Evolutionary conservation across 1,140 invertebrate species (phyloP).

Genomic region (Argopecten irradians): DNA sequence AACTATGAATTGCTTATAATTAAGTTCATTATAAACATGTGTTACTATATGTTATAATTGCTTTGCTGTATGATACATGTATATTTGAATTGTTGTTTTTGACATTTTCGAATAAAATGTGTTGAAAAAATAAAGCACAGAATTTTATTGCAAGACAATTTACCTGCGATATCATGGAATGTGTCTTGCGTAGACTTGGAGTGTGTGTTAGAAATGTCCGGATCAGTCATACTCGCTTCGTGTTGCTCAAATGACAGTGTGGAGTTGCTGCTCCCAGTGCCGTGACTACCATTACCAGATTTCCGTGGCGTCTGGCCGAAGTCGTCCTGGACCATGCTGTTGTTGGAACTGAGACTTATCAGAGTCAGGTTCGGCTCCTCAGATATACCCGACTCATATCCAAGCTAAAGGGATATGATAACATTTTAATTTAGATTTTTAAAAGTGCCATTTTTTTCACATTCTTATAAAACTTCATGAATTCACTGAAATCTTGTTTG

Average conservation of each 20-base stretch:
- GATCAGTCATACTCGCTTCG: constrained; percentile 44
- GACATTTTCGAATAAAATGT: too few species aligned
- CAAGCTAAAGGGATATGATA: constrained; percentile 44
- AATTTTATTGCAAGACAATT: not conserved
- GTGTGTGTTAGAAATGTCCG: not conserved
- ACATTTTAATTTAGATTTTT: too few species aligned
- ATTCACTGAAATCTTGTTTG: too few species aligned
- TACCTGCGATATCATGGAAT: not conserved
- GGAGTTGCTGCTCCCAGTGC: constrained; percentile 49
- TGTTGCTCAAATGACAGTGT: constrained; percentile 62
- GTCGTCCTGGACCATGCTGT: constrained; percentile 36
- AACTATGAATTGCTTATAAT: too few species aligned
- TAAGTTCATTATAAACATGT: too few species aligned
- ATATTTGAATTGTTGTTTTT: too few species aligned
- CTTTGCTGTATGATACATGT: too few species aligned
- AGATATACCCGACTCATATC: constrained; percentile 55
- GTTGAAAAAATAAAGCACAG: too few species aligned
- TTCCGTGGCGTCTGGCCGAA: constrained; percentile 40
- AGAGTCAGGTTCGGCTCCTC: constrained; percentile 58
- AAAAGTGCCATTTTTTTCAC: too few species aligned
- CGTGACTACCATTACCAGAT: constrained; percentile 26
- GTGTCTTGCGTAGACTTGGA: constrained; percentile 11
- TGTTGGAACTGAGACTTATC: constrained; percentile 52
- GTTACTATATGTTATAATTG: too few species aligned
- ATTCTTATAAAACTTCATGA: too few species aligned